Evolutionary conservation across 2,797 vertebrate genomes (phyloP).

Genomic region (Oreochromis grahami): DNA sequence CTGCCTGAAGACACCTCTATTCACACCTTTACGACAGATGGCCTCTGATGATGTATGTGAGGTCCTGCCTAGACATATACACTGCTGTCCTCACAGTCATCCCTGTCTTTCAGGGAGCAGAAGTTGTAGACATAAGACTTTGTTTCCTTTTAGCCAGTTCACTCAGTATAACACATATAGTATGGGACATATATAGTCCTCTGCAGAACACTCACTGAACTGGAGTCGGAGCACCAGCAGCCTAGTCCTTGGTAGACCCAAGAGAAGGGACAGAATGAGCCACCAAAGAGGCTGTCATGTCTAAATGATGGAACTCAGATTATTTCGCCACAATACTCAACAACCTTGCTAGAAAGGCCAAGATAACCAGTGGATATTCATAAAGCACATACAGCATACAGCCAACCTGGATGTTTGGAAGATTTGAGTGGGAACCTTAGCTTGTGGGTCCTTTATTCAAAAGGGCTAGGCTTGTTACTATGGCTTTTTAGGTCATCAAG

Average conservation of each 20-base stretch:
- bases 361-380: neutral
- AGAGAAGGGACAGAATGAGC: neutral
- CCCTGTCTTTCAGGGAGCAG: neutral
- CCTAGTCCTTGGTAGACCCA: neutral
- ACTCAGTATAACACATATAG: neutral
- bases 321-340: neutral
- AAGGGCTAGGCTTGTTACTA: neutral
- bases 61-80: neutral
- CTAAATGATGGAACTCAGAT: neutral
- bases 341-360: neutral
- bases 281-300: neutral
- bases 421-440: neutral
- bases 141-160: neutral
- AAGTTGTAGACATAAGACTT: neutral
- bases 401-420: neutral
- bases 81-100: neutral
- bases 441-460: neutral
- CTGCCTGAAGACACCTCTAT: fast-evolving
- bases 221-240: neutral
- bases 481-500: neutral
- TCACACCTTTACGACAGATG: neutral
- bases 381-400: neutral
- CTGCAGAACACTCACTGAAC: neutral
- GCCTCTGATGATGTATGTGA: neutral
- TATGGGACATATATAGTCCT: neutral